Evolutionary conservation across 2,113 vertebrate genomes (phyloP).

Genomic region (Psammodynastes pulverulentus): DNA sequence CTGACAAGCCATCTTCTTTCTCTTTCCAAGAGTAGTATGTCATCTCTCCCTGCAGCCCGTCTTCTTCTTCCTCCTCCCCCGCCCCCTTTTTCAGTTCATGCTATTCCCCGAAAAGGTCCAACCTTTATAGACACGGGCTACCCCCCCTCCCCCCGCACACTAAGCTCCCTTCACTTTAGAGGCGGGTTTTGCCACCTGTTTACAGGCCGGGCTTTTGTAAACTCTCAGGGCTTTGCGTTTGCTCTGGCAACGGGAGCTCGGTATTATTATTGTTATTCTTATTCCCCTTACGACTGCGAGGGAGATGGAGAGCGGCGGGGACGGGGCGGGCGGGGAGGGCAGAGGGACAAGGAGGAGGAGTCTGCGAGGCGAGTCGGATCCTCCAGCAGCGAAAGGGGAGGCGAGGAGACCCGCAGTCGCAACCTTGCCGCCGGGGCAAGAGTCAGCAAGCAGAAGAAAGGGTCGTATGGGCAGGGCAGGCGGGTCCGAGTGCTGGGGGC

Average conservation of each 20-base stretch:
- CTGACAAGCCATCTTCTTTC: neutral
- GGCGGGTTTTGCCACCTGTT: conserved; percentile 13
- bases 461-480: conserved; percentile 26
- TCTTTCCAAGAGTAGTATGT: conserved; percentile 7
- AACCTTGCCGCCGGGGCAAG: neutral
- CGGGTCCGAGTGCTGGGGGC: conserved; percentile 14
- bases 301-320: neutral
- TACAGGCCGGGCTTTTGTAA: neutral
- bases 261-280: neutral
- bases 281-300: neutral
- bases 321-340: neutral
- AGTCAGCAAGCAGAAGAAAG: neutral
- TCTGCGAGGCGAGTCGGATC: conserved; percentile 3
- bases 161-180: neutral
- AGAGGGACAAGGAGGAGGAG: conserved; percentile 33
- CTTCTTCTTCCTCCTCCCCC: neutral
- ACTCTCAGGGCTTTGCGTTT: neutral
- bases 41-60: neutral
- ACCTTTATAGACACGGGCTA: neutral
- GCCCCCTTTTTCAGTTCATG: neutral
- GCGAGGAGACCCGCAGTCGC: neutral
- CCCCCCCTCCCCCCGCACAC: neutral
- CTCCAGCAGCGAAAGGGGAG: neutral
- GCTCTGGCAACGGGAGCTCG: neutral
- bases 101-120: neutral